These are phyloP conservation scores for Chloroceryle inda DNA, from an alignment of 2,797 vertebrate species.

Conservation along the genomic window DNA sequence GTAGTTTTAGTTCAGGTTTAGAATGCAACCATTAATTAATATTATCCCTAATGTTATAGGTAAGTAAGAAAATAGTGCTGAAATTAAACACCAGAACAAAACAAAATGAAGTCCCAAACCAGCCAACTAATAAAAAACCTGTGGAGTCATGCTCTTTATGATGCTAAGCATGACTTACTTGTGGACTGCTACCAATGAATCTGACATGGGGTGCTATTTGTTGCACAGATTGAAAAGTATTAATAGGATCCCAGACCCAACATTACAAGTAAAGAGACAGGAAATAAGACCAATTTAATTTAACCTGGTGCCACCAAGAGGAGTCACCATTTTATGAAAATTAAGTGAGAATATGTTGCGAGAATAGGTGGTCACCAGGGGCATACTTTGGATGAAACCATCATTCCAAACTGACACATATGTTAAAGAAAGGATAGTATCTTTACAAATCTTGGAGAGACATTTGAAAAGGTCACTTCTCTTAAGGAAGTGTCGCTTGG, in stretches of 20 bases:
- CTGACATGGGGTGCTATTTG: background rate
- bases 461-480: background rate
- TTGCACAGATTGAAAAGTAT: background rate
- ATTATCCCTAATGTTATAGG: background rate
- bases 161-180: background rate
- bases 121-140: background rate
- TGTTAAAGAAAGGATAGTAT: background rate
- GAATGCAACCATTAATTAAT: background rate
- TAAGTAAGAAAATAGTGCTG: background rate
- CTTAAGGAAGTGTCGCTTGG: background rate
- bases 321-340: background rate
- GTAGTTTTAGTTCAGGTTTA: background rate
- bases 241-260: background rate
- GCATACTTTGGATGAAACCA: background rate
- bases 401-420: background rate
- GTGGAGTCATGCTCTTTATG: background rate
- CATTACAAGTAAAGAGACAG: background rate
- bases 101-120: fast-evolving
- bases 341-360: background rate
- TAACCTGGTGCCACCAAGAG: background rate
- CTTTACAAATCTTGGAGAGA: background rate
- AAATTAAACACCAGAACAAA: background rate
- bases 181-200: background rate
- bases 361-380: background rate
- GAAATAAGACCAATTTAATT: background rate